Conservation (phyloP, 2,888 invertebrate species). For the Andrena bicolor region DNA sequence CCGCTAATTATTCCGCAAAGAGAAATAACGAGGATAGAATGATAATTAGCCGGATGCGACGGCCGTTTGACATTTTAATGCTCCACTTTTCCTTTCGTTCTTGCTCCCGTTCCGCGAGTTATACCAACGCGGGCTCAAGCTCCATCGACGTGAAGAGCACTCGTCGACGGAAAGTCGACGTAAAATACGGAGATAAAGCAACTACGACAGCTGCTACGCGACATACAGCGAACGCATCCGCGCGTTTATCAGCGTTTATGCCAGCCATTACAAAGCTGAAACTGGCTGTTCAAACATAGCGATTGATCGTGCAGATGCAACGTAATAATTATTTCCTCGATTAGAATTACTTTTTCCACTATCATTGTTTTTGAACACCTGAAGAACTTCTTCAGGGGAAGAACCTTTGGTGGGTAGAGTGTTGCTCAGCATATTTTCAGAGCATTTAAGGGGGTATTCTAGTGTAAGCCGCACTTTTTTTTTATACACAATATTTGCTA, state of each 20-base stretch:
- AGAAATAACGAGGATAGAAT: constrained; percentile 31
- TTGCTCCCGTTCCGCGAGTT: constrained; percentile 52
- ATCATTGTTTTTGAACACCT: neutral
- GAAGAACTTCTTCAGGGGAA: no score
- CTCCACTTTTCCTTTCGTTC: constrained; percentile 51
- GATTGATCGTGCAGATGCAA: no score
- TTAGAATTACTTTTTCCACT: neutral
- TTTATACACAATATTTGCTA: no score
- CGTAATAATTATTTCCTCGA: neutral
- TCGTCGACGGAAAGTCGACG: constrained; percentile 63
- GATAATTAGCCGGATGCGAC: constrained; percentile 55
- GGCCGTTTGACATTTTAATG: constrained; percentile 57
- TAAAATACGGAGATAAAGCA: constrained; percentile 58
- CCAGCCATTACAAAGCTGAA: no score
- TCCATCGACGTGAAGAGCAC: constrained; percentile 62
- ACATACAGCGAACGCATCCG: constrained; percentile 61
- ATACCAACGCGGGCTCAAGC: constrained; percentile 58
- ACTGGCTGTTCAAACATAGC: no score
- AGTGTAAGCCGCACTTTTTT: no score
- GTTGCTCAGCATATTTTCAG: no score
- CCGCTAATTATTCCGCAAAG: constrained; percentile 38
- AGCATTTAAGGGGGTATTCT: no score
- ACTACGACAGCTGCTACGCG: constrained; percentile 37
- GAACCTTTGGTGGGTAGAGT: no score
- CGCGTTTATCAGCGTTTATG: constrained; percentile 75